These are phyloP conservation scores for Centruroides sculpturatus DNA, from an alignment of 1,140 invertebrate genomes.

Conservation along the genomic window DNA sequence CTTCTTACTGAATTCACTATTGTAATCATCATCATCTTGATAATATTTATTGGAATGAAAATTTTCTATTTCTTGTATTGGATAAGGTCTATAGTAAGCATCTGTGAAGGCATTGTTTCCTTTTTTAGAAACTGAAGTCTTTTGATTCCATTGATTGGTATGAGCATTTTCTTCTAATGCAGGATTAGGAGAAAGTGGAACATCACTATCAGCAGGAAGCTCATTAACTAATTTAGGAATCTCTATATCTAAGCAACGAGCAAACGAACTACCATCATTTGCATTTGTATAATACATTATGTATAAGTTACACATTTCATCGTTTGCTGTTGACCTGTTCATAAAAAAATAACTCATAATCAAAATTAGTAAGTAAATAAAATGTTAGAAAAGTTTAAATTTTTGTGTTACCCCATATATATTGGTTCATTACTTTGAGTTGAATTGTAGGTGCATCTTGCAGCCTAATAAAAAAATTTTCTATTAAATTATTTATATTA, in stretches of 20 bases:
- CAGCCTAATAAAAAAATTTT: slow-evolving; percentile 20
- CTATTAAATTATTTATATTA: background rate
- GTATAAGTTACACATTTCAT: slow-evolving; percentile 59
- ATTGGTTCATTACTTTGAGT: slow-evolving; percentile 19
- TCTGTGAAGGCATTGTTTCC: too few species aligned
- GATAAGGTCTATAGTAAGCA: too few species aligned
- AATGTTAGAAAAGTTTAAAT: too few species aligned
- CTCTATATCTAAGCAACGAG: slow-evolving; percentile 7
- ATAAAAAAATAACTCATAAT: background rate
- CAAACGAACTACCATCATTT: background rate
- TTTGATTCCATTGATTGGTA: background rate
- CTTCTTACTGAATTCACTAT: too few species aligned
- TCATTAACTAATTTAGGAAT: background rate
- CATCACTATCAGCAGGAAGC: slow-evolving; percentile 12
- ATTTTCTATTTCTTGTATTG: too few species aligned
- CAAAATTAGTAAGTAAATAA: background rate
- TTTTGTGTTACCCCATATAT: slow-evolving; percentile 21
- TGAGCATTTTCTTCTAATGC: slow-evolving; percentile 9
- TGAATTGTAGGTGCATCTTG: slow-evolving; percentile 31
- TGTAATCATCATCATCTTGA: too few species aligned
- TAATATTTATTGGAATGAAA: too few species aligned
- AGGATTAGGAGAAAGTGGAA: slow-evolving; percentile 7
- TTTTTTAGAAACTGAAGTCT: too few species aligned
- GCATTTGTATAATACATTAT: slow-evolving; percentile 43
- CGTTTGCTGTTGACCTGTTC: slow-evolving; percentile 36